Evolutionary conservation across 2,888 invertebrate species (phyloP).

Genomic region (Eupithecia subfuscata): DNA sequence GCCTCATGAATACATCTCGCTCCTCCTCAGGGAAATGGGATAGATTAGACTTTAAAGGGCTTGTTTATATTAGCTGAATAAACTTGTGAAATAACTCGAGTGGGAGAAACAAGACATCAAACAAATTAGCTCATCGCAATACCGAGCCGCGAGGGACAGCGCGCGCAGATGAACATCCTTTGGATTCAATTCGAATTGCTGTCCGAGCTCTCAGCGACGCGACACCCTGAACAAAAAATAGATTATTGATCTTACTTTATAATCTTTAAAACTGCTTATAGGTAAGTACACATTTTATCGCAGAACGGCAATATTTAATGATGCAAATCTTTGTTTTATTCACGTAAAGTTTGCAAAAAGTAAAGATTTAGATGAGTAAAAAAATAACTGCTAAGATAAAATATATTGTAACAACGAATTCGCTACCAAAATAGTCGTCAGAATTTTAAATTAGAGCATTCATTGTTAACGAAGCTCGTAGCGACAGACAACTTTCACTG

Average conservation of each 20-base stretch:
- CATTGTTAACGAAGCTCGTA: conserved; percentile 3
- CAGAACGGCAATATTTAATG: too few relatives aligned
- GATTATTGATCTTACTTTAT: neutral
- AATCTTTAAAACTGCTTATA: too few relatives aligned
- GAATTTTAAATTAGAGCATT: neutral
- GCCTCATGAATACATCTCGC: neutral
- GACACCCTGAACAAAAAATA: neutral
- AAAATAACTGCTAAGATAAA: neutral
- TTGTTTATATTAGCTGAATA: conserved; percentile 7
- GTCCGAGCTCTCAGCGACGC: neutral
- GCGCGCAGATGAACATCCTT: neutral
- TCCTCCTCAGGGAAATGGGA: neutral
- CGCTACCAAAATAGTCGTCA: neutral
- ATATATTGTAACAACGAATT: neutral
- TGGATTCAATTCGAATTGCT: neutral
- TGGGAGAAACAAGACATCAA: neutral
- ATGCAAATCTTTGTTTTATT: too few relatives aligned
- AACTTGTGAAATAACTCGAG: conserved; percentile 2
- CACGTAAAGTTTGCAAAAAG: neutral
- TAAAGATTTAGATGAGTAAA: neutral
- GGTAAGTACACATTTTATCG: too few relatives aligned
- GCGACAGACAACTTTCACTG: conserved; percentile 10
- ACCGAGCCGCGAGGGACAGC: neutral
- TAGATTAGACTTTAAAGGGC: neutral
- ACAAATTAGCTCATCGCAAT: conserved; percentile 5